These are phyloP conservation scores for Lithophane socia DNA, from an alignment of 2,888 invertebrate species.

Conservation along the genomic window DNA sequence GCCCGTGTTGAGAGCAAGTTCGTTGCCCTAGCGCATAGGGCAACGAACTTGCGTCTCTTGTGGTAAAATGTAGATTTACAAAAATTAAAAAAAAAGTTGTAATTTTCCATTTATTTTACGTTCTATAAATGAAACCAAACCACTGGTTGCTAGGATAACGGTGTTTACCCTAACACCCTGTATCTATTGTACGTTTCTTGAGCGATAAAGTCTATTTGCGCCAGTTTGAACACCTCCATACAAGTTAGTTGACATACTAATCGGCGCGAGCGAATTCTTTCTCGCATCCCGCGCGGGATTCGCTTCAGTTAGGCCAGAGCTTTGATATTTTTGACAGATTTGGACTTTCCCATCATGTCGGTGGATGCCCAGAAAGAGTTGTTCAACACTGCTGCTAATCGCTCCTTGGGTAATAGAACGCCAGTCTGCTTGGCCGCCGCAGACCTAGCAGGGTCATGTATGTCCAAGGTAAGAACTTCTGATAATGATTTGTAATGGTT, in stretches of 20 bases:
- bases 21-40: no score
- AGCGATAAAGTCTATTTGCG: not conserved
- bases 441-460: slow-evolving; percentile 82
- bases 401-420: slow-evolving; percentile 31
- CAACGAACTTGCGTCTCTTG: no score
- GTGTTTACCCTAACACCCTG: no score
- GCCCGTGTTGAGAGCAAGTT: no score
- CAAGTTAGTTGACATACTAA: not conserved
- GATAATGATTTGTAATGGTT: not conserved
- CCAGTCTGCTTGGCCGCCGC: slow-evolving; percentile 74
- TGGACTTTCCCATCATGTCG: slow-evolving; percentile 56
- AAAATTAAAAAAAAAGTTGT: no score
- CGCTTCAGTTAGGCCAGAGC: not conserved
- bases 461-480: slow-evolving; percentile 79
- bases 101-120: no score
- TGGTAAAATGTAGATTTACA: no score
- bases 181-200: no score
- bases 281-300: not conserved
- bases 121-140: no score
- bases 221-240: not conserved
- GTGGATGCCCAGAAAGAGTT: slow-evolving; percentile 16
- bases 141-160: no score
- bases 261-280: not conserved
- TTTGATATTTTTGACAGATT: slow-evolving; percentile 38
- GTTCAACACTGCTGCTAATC: not conserved